Evolutionary conservation across 1,140 invertebrate genomes (phyloP).

Genomic region (Pygmarrhopalites habei): DNA sequence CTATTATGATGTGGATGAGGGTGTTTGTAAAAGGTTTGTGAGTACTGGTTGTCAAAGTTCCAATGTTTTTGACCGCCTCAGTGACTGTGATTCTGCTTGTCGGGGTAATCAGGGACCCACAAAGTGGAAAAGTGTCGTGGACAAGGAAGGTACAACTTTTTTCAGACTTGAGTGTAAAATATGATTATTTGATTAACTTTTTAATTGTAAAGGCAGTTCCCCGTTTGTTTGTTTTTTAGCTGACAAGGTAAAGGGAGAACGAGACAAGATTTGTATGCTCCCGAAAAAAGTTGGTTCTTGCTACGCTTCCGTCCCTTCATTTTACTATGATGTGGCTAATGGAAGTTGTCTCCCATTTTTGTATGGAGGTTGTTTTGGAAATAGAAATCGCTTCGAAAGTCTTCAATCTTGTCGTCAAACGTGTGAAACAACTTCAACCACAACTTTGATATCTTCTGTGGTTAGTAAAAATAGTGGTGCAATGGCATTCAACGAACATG

Average conservation of each 20-base stretch:
- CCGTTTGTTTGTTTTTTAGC: background rate
- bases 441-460: background rate
- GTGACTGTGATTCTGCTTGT: background rate
- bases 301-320: constrained; percentile 49
- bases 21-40: background rate
- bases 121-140: background rate
- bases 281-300: constrained; percentile 53
- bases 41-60: background rate
- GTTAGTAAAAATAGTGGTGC: background rate
- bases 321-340: constrained; percentile 57
- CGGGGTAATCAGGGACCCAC: background rate
- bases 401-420: constrained; percentile 54
- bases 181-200: too few species aligned
- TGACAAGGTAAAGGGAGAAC: background rate
- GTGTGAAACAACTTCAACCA: constrained; percentile 50
- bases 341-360: constrained; percentile 64
- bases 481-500: background rate
- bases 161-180: too few species aligned
- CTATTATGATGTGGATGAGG: background rate
- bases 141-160: too few species aligned
- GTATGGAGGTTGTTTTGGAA: constrained; percentile 59
- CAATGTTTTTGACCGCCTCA: background rate
- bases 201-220: too few species aligned
- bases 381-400: constrained; percentile 59
- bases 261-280: constrained; percentile 50